phyloP scores from a whole-genome alignment of 2,113 vertebrate species.

The Mixornis gularis region DNA sequence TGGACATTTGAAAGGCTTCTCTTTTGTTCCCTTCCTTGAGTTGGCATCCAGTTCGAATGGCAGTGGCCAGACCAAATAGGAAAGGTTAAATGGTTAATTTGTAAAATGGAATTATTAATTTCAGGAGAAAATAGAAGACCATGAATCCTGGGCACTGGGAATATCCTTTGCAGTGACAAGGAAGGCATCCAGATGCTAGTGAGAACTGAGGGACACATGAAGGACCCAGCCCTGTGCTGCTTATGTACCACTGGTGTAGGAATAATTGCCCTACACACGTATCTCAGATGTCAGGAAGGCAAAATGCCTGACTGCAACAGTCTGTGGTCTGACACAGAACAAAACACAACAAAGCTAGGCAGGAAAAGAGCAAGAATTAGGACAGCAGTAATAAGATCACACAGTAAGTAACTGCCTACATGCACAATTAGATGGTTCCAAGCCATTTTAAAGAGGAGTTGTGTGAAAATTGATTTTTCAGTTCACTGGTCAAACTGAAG shows the following conservation, averaged over 20 bases:
- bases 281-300: background rate
- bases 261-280: background rate
- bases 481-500: slow-evolving; percentile 26
- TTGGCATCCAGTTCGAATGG: background rate
- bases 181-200: background rate
- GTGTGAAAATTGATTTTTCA: slow-evolving; percentile 45
- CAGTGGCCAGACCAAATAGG: background rate
- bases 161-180: background rate
- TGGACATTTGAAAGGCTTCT: background rate
- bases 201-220: background rate
- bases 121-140: background rate
- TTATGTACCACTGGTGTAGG: background rate
- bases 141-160: background rate
- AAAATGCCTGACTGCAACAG: background rate
- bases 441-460: slow-evolving; percentile 24
- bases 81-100: background rate
- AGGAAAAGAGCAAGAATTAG: background rate
- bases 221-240: background rate
- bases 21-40: background rate
- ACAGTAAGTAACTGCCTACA: background rate
- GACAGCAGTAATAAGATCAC: background rate
- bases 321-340: background rate
- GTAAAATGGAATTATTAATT: background rate
- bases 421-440: slow-evolving; percentile 7
- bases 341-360: background rate